Percentiles rank a stretch among this genome's conserved stretches.
Evolutionary conservation across 1,140 invertebrate species (phyloP).

Genomic region (Rhagoletis pomonella): DNA sequence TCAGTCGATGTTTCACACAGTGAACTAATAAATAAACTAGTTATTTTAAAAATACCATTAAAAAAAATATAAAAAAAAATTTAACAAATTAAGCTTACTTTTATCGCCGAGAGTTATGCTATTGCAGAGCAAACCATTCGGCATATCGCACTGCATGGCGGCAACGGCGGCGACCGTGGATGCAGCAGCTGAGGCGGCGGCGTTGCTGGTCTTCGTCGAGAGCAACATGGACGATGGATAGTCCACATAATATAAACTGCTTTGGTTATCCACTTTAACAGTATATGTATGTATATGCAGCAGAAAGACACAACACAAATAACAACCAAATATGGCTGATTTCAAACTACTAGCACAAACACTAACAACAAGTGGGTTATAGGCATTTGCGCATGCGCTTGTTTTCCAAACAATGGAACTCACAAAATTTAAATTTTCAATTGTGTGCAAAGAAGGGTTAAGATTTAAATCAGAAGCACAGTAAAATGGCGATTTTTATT

Average conservation of each 20-base stretch:
- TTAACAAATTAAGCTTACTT: slow-evolving; percentile 49
- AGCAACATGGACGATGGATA: slow-evolving; percentile 48
- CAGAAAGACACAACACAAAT: background rate
- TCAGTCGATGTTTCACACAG: too few relatives aligned
- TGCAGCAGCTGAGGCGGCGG: slow-evolving; percentile 28
- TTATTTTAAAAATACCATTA: too few relatives aligned
- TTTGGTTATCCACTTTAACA: slow-evolving; percentile 53
- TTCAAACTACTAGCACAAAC: background rate
- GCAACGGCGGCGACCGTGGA: slow-evolving; percentile 4
- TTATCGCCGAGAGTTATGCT: slow-evolving; percentile 56
- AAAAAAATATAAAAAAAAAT: background rate
- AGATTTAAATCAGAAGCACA: background rate
- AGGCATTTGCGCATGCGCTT: background rate
- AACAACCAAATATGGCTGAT: background rate
- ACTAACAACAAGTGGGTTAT: background rate
- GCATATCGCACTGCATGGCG: slow-evolving; percentile 59
- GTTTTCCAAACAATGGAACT: background rate
- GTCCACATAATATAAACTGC: slow-evolving; percentile 54
- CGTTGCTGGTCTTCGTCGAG: slow-evolving; percentile 37
- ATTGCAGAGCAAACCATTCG: slow-evolving; percentile 56
- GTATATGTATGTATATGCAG: background rate
- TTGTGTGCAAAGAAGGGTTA: background rate
- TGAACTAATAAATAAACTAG: too few relatives aligned
- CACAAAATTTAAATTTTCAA: background rate
- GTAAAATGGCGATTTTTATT: slow-evolving; percentile 6